Evolutionary conservation across 2,888 invertebrate genomes (phyloP), one percentile per base, ranked within the genome.

Genomic region (Corbicula japonica): DNA sequence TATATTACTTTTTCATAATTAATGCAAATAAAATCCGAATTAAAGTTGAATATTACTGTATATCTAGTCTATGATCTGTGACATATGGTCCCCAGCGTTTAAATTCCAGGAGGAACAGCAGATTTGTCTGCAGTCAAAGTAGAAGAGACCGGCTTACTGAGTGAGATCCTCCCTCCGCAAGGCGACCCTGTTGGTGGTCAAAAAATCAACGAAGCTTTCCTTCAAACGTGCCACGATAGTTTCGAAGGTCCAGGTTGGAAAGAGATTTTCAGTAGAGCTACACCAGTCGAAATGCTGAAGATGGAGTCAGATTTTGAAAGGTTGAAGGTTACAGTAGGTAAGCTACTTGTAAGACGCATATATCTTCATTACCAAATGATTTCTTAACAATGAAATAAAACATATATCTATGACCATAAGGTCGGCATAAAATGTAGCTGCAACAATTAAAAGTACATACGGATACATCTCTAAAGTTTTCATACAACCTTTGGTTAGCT

Each of bases 241-340:
- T 82, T 82, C 56, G 46, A 60, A 2, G 69, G 56, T 5, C 38
- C 66, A 15, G 69, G 48, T 1, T 75, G 77, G 77, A 61, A 46
- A 8, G 32, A 66, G 26, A 52, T 68, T 26, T 74, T 56, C n/a
- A 21, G 15, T 21, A 38, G 50, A 30, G 44, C 38, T 4, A 69
- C 63, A 12, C 60, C 70, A 3, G 60, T 58, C 12, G 75, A 82
- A 1, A 41, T 75, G 30, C 26, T 75, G 10, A 60, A 38, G 32
- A 77, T 82, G 71, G 75, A 78, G n/a, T 32, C 56, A n/a, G 75
- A 82, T 28, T 82, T 82, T 60, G 82, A 82, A 65, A 56, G 48
- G 18, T 68, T 50, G 4, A 82, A 82, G 23, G 74, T 77, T 1
- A 38, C 62, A 18, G 72, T 82, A 2, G 70, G 75, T n/a, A n/a